Percentiles rank a stretch among this genome's conserved stretches.
phyloP scores from a whole-genome alignment of 2,797 vertebrate species.

The Gymnoscopelus braueri region DNA sequence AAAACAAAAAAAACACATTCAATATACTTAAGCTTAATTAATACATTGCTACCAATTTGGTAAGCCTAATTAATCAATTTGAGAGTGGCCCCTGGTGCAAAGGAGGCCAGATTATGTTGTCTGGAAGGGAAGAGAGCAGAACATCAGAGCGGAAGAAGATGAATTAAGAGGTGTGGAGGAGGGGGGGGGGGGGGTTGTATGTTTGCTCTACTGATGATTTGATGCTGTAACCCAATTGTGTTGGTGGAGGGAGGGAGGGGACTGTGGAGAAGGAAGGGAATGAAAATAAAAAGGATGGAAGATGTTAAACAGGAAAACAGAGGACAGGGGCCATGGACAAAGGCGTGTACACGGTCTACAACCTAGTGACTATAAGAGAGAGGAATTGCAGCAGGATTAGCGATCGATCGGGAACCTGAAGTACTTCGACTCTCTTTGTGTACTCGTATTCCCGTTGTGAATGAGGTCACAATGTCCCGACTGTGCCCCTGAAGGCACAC shows the following conservation, averaged over 20 bases:
- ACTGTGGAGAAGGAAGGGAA: slow-evolving; percentile 9
- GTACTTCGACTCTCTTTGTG: slow-evolving; percentile 53
- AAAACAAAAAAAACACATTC: slow-evolving; percentile 56
- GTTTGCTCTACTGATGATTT: slow-evolving; percentile 33
- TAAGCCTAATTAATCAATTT: slow-evolving; percentile 78
- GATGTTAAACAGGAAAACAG: slow-evolving; percentile 10
- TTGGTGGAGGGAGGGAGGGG: neutral
- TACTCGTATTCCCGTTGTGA: slow-evolving; percentile 65
- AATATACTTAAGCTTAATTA: slow-evolving; percentile 80
- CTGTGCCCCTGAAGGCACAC: slow-evolving; percentile 47
- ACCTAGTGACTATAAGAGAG: slow-evolving; percentile 31
- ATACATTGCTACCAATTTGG: slow-evolving; percentile 77
- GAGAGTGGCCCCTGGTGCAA: slow-evolving; percentile 54
- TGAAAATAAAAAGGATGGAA: slow-evolving; percentile 15
- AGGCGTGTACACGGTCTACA: slow-evolving; percentile 13
- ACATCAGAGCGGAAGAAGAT: slow-evolving; percentile 36
- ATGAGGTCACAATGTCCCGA: slow-evolving; percentile 64
- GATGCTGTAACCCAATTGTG: slow-evolving; percentile 3
- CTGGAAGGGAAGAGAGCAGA: slow-evolving; percentile 32
- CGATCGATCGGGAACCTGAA: slow-evolving; percentile 69
- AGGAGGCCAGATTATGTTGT: slow-evolving; percentile 65
- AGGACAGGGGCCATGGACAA: neutral
- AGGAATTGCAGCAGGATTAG: slow-evolving; percentile 41
- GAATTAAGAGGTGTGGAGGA: slow-evolving; percentile 29
- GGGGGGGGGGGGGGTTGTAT: slow-evolving; percentile 10